Evolutionary conservation across 2,113 vertebrate genomes (phyloP).

Genomic region (Plecotus auritus): DNA sequence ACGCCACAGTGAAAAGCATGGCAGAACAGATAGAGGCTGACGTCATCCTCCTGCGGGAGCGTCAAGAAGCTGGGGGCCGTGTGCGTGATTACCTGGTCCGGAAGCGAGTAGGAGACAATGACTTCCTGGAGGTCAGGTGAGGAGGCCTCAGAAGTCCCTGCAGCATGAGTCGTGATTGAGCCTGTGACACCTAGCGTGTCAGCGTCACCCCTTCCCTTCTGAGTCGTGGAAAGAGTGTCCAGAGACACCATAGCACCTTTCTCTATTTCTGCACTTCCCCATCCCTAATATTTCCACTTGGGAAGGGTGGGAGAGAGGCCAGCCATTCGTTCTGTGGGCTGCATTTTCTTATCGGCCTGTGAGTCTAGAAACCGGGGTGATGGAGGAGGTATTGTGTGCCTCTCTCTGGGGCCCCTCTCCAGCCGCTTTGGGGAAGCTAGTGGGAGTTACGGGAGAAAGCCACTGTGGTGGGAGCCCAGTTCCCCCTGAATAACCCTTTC

Average conservation of each 20-base stretch:
- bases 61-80: constrained; percentile 90
- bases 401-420: neutral
- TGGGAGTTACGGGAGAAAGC: neutral
- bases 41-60: constrained; percentile 92
- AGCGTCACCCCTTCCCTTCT: too few relatives aligned
- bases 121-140: constrained; percentile 99
- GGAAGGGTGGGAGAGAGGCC: neutral
- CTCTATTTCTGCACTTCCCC: neutral
- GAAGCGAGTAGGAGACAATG: constrained; percentile 94
- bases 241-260: too few relatives aligned
- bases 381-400: neutral
- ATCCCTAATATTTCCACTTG: neutral
- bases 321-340: neutral
- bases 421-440: neutral
- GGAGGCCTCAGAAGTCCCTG: constrained; percentile 8
- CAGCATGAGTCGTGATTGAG: neutral
- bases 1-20: constrained; percentile 94
- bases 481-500: neutral
- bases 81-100: constrained; percentile 96
- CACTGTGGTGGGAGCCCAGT: neutral
- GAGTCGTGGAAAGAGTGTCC: neutral
- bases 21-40: constrained; percentile 95
- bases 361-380: neutral
- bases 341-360: neutral
- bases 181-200: accelerated